Conservation (phyloP, 2,797 vertebrate genomes). For the Sciaenops ocellatus region DNA sequence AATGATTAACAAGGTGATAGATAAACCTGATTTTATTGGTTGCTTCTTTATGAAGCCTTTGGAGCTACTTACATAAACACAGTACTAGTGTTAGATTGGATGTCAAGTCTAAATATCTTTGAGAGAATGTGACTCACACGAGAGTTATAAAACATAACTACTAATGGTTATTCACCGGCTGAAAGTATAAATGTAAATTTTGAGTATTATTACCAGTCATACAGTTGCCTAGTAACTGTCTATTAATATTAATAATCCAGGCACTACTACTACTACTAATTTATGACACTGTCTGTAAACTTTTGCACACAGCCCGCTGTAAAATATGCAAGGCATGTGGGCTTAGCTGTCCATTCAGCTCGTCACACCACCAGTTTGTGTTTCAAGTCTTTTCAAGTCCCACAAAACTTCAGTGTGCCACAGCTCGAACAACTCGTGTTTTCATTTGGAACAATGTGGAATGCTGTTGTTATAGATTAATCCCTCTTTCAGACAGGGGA, state of each 20-base stretch:
- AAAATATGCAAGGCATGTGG: background rate
- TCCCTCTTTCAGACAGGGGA: slow-evolving; percentile 77
- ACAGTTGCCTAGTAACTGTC: background rate
- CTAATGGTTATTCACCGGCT: background rate
- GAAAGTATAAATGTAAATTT: background rate
- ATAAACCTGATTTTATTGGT: background rate
- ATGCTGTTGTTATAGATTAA: slow-evolving; percentile 86
- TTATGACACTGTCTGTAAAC: background rate
- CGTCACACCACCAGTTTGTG: background rate
- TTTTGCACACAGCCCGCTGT: background rate
- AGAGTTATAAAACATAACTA: background rate
- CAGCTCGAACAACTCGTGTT: slow-evolving; percentile 64
- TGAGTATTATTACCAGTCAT: background rate
- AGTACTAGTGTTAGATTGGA: background rate
- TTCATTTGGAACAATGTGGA: slow-evolving; percentile 79
- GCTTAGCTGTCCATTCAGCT: background rate
- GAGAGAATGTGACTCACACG: background rate
- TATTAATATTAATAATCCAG: background rate
- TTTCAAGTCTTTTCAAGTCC: slow-evolving; percentile 6
- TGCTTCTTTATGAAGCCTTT: background rate
- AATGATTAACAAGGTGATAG: background rate
- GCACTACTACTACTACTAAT: background rate
- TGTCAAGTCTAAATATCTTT: background rate
- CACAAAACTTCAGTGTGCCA: slow-evolving; percentile 54
- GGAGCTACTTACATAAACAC: background rate